Base-by-base conservation (phyloP, 1,140 invertebrate species). In the Brachionus paranguensis region DNA sequence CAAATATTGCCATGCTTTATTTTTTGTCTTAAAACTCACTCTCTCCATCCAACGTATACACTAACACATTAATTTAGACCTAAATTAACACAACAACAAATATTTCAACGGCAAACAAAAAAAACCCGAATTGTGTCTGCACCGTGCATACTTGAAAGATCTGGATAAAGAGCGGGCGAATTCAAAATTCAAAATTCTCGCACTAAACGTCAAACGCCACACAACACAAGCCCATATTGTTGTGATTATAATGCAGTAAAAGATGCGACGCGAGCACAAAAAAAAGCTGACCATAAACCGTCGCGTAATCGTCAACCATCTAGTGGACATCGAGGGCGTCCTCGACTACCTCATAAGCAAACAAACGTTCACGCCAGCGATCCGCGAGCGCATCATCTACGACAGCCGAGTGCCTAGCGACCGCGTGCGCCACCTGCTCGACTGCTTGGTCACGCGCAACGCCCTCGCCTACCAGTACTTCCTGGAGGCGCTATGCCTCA, bases 381-480 rank as follows among this genome's bases (percentile, higher is more conserved):
- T 68, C n/a, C 50, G 78, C 17, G 78, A 81, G 24, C 43, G 72
- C 20, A 76, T 76, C 11, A 76, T 76, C 8, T 76, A 76, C 43
- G 78, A 65, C 12, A 81, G 64, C 60, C 50, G 37, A 24, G 78
- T 81, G 20, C 53, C 37, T 0, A 47, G 24, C 10, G 78, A 81
- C 60, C 78, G 41, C 7, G 43, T 68, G 17, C 50, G 78, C 5
- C 78, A 81, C 41, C 20, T 81, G 2, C 64, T 81, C n/a, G 78
- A 81, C 33, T 81, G 64, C 41, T 43, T 81, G 41, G 65, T 81
- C 12, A 81, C 78, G 20, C 78, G 78, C 17, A 81, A 81, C 24
- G 78, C 78, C 5, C 53, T 81, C 14, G 50, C 78, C 27, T 81
- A 81, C 14, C 78, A 81, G 60, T 81, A 81, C 64, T 81, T 81